phyloP scores from a whole-genome alignment of 2,113 vertebrate genomes.

The Narcine bancroftii region DNA sequence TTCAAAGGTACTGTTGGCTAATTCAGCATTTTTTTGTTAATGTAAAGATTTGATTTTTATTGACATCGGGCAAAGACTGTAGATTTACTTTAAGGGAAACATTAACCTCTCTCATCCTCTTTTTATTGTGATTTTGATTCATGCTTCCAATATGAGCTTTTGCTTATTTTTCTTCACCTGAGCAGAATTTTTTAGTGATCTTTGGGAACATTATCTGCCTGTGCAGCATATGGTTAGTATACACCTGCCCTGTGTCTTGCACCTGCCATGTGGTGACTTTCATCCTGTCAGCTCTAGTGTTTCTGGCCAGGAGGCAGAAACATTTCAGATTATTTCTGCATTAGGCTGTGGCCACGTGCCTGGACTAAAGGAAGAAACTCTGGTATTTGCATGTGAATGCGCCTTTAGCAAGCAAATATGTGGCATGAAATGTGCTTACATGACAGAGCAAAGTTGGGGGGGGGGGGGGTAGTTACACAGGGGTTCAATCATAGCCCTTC shows the following conservation, averaged over 20 bases:
- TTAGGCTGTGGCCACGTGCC: conserved; percentile 51
- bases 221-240: conserved; percentile 64
- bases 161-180: conserved; percentile 54
- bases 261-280: conserved; percentile 63
- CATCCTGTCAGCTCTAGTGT: conserved; percentile 39
- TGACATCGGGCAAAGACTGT: background rate
- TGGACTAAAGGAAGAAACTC: conserved; percentile 41
- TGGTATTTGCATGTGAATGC: conserved; percentile 46
- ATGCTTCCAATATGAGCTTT: conserved; percentile 38
- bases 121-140: background rate
- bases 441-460: background rate
- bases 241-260: conserved; percentile 68
- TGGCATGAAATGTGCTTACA: conserved; percentile 44
- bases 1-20: background rate
- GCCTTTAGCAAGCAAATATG: conserved; percentile 50
- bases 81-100: background rate
- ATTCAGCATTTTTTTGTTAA: background rate
- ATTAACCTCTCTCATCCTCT: no score
- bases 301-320: conserved; percentile 50
- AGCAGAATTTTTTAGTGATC: conserved; percentile 53
- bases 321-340: conserved; percentile 52
- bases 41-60: conserved; percentile 18
- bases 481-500: conserved; percentile 3
- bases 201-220: conserved; percentile 48
- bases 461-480: background rate